Evolutionary conservation across 2,797 vertebrate genomes (phyloP).

Genomic region (Clarias pachynema): DNA sequence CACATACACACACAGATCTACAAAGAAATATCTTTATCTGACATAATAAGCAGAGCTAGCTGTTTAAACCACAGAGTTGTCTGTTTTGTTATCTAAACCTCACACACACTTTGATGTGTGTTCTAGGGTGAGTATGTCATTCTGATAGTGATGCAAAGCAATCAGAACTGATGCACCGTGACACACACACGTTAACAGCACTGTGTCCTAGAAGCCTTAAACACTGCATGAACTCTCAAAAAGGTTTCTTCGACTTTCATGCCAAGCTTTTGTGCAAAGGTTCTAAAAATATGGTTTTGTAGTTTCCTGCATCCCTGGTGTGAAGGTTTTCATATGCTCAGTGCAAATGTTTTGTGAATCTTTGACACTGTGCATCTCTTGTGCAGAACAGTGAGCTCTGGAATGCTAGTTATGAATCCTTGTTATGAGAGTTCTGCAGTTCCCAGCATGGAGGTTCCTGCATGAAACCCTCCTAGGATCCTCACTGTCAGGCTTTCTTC

Average conservation of each 20-base stretch:
- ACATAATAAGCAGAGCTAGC: neutral
- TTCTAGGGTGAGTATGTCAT: neutral
- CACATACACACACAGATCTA: too few species aligned
- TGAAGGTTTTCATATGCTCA: neutral
- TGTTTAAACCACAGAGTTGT: neutral
- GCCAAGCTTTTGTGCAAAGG: neutral
- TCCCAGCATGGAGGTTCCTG: neutral
- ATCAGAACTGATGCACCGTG: neutral
- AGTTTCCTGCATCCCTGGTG: neutral
- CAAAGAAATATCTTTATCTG: neutral
- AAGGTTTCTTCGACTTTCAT: neutral
- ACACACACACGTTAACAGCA: neutral
- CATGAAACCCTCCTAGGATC: neutral
- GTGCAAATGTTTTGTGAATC: neutral
- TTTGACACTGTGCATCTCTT: neutral
- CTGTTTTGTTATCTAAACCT: neutral
- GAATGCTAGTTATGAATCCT: neutral
- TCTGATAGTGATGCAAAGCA: neutral
- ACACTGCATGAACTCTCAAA: neutral
- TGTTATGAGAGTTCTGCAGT: neutral
- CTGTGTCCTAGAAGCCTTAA: neutral
- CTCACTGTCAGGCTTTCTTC: neutral
- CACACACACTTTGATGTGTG: slow-evolving; percentile 17
- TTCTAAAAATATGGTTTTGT: neutral
- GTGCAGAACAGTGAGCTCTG: neutral